Evolutionary conservation across 2,888 invertebrate species (phyloP), one percentile per base, ranked within the genome.

Genomic region (Zootermopsis nevadensis): DNA sequence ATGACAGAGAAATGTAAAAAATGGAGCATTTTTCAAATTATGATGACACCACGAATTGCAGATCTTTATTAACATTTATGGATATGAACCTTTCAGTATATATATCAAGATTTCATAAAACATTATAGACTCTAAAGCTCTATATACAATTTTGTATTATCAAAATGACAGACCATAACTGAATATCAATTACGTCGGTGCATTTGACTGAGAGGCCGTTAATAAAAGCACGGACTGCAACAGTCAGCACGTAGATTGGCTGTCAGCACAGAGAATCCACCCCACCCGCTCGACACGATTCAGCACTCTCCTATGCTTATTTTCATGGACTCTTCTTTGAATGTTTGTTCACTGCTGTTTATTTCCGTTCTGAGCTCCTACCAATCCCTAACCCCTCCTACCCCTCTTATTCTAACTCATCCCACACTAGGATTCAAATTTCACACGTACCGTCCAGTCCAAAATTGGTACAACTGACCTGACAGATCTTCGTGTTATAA

Each of bases 331-430:
- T 74, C 74, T 74, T 38, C 74, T 74, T 74, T 74, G 74, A 74
- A 74, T 74, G 74, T 74, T 74, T 74, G 74, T 74, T 74, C 74
- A 35, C 74, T 38, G 42, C 74, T 74, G 74, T 74, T 74, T 74
- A 74, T 74, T 74, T 74, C 74, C 74, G 74, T 74, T 74, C 35
- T n/a, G 24, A n/a, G n/a, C 60, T 3, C n/a, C 60, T 60, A 60
- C 60, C 60, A 27, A n/a, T 27, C 6, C n/a, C n/a, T 8, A 48
- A 10, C 60, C 27, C 6, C 38, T 24, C 33, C 19, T 15, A 15
- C 66, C 66, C 66, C 66, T 66, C 27, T 15, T 1, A 33, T 33
- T 69, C 69, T 24, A 31, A 33, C 8, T 24, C n/a, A 38, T 24
- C 74, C 27, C 74, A n/a, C 24, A n/a, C 19, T 19, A 69, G 74